Percentiles rank a stretch among this genome's conserved stretches.
Conservation (phyloP, 2,888 invertebrate genomes). For the Mythimna impura region DNA sequence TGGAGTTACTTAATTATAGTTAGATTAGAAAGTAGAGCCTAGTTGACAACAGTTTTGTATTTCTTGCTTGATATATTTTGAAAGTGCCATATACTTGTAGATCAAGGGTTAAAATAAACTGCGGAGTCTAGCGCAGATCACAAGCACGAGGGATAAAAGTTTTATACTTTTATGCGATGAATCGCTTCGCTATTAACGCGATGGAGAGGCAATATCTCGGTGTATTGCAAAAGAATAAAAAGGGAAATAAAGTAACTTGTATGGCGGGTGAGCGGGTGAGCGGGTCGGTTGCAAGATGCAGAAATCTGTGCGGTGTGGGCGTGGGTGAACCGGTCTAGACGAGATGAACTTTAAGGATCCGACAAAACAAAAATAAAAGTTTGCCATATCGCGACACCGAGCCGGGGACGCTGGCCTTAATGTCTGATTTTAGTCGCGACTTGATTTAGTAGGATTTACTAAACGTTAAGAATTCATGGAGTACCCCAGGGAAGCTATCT, state of each 20-base stretch:
- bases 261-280: slow-evolving; percentile 76
- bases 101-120: slow-evolving; percentile 53
- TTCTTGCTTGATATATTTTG: slow-evolving; percentile 4
- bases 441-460: slow-evolving; percentile 68
- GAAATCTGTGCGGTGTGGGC: slow-evolving; percentile 88
- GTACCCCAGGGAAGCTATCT: slow-evolving; percentile 3
- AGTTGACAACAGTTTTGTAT: slow-evolving; percentile 10
- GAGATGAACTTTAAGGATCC: slow-evolving; percentile 89
- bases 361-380: slow-evolving; percentile 86
- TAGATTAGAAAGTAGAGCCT: slow-evolving; percentile 1
- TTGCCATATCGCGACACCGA: slow-evolving; percentile 82
- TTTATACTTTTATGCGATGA: slow-evolving; percentile 69
- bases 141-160: slow-evolving; percentile 68
- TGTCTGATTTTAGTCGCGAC: slow-evolving; percentile 75
- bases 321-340: slow-evolving; percentile 89
- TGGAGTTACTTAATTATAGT: slow-evolving; percentile 12
- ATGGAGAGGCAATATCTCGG: slow-evolving; percentile 81
- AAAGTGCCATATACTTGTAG: slow-evolving; percentile 13
- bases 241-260: slow-evolving; percentile 87
- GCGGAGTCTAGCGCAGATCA: slow-evolving; percentile 36
- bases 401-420: slow-evolving; percentile 78
- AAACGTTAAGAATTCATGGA: slow-evolving; percentile 54
- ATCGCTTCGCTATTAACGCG: slow-evolving; percentile 83
- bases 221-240: slow-evolving; percentile 88
- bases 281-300: slow-evolving; percentile 88